Evolutionary conservation across 2,113 vertebrate species (phyloP).

Genomic region (Thermophis baileyi): DNA sequence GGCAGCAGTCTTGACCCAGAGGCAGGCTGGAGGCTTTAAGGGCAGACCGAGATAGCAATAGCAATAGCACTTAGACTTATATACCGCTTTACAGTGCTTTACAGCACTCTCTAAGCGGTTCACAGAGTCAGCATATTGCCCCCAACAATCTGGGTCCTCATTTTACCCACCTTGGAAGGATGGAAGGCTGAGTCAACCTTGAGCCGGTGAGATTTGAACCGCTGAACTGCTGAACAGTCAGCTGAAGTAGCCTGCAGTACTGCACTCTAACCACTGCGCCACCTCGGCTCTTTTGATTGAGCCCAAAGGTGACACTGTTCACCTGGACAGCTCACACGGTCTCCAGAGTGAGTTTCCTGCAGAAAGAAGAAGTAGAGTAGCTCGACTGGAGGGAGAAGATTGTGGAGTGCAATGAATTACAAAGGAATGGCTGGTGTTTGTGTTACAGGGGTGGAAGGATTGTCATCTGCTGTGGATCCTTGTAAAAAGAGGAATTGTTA

Average conservation of each 20-base stretch:
- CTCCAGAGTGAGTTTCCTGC: background rate
- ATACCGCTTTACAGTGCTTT: too few species aligned
- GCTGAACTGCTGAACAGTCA: too few species aligned
- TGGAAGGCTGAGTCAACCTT: too few species aligned
- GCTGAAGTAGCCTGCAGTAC: too few species aligned
- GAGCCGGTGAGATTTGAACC: too few species aligned
- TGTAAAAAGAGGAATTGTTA: background rate
- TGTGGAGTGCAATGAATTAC: background rate
- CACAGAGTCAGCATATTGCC: too few species aligned
- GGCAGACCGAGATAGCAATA: background rate
- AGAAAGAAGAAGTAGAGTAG: background rate
- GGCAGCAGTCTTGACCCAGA: background rate
- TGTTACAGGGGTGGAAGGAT: background rate
- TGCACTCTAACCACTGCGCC: too few species aligned
- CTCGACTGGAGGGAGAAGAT: background rate
- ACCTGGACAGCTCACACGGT: background rate
- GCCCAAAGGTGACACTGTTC: background rate
- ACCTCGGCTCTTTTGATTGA: too few species aligned
- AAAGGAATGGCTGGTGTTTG: background rate
- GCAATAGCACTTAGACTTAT: too few species aligned
- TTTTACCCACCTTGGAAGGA: too few species aligned
- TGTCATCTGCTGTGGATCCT: background rate
- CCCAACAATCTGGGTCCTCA: too few species aligned
- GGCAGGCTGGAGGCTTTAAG: background rate
- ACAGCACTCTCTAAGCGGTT: too few species aligned